phyloP scores from a whole-genome alignment of 2,888 invertebrate genomes.

The Tridacna gigas region DNA sequence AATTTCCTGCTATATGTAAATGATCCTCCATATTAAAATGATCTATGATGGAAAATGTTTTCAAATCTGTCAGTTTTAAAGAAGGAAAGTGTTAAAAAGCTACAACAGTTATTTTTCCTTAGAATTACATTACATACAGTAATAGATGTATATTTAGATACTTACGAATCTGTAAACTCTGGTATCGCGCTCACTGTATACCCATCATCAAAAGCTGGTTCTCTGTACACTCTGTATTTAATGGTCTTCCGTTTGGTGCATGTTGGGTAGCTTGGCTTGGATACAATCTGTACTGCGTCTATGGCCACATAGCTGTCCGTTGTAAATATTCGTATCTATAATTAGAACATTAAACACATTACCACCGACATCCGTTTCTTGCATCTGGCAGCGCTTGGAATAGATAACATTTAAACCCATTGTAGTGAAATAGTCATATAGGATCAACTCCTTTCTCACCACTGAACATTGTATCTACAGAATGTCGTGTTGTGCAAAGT shows the following conservation, averaged over 20 bases:
- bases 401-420: too few relatives aligned
- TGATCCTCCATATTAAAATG: too few relatives aligned
- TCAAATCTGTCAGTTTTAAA: too few relatives aligned
- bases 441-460: too few relatives aligned
- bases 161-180: slow-evolving; percentile 68
- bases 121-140: too few relatives aligned
- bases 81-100: too few relatives aligned
- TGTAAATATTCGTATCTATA: slow-evolving; percentile 71
- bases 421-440: too few relatives aligned
- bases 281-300: slow-evolving; percentile 78
- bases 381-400: not conserved
- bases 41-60: too few relatives aligned
- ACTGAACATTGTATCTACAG: too few relatives aligned
- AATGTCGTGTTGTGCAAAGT: too few relatives aligned
- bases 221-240: slow-evolving; percentile 71
- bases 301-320: slow-evolving; percentile 73
- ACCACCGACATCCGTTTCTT: not conserved
- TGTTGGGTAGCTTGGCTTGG: slow-evolving; percentile 57
- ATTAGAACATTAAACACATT: not conserved
- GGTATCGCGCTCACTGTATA: slow-evolving; percentile 49
- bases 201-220: slow-evolving; percentile 68
- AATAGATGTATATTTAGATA: not conserved
- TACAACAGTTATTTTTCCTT: too few relatives aligned
- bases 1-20: too few relatives aligned
- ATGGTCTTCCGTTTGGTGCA: slow-evolving; percentile 69